Evolutionary conservation across 2,113 vertebrate genomes (phyloP).

Genomic region (Ailurus styani): DNA sequence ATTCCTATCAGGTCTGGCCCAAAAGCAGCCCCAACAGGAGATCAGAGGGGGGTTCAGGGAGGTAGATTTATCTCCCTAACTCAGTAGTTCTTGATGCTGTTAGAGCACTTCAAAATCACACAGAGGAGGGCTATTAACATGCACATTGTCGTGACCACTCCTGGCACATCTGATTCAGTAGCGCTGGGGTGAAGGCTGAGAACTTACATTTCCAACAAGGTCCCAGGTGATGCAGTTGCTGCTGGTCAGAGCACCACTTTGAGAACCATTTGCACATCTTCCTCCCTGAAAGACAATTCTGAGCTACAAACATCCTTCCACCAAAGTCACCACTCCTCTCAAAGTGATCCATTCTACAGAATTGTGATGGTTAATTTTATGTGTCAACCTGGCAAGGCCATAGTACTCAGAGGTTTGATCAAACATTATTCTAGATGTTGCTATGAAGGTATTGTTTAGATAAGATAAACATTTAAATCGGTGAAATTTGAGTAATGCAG

Average conservation of each 20-base stretch:
- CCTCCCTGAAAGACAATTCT: background rate
- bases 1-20: background rate
- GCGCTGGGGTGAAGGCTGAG: rapidly evolving
- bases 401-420: background rate
- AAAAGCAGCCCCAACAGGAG: background rate
- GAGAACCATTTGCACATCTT: background rate
- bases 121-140: background rate
- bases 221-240: background rate
- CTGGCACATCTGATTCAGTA: background rate
- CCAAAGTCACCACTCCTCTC: background rate
- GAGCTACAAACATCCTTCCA: background rate
- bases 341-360: background rate
- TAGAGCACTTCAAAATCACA: background rate
- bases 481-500: background rate
- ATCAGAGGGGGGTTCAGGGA: background rate
- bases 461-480: background rate
- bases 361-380: background rate
- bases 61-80: background rate
- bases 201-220: background rate
- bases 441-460: background rate
- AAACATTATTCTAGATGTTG: background rate
- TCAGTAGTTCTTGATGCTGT: background rate
- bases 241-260: background rate
- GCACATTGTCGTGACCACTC: background rate
- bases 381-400: background rate